Base-by-base conservation (phyloP, 1,140 invertebrate species). In the Atta cephalotes region DNA sequence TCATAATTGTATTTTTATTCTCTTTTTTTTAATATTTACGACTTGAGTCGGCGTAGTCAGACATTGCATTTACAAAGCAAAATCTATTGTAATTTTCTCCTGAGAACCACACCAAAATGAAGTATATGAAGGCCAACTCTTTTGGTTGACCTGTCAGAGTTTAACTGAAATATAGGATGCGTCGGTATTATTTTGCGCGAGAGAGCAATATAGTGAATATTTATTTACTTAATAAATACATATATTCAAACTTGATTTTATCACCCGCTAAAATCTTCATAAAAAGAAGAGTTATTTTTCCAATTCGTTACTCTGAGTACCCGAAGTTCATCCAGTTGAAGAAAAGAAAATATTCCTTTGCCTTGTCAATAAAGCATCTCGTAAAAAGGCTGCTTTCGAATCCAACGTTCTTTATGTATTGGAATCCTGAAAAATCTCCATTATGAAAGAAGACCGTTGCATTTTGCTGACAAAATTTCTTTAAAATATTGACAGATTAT, bases 271-370 rank as follows among this genome's bases (percentile, higher is more conserved):
- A 62, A 84, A 62, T 76, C n/a, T 62, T 62, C 14, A 28, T 31
- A 63, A 31, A 72, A 62, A 49, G 25, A 76, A 49, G 39, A 49
- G 39, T 31, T 76, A 56, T 39, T 49, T 31, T 84, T 74, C 35
- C 68, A 74, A 39, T 82, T 72, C 68, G 68, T 60, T 82, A 72
- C 53, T 49, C 28, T 74, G 25, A 82, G 70, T 82, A 68, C 18
- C 45, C 49, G n/a, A 39, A 82, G 68, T 28, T 81, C 16, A 53
- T 56, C 28, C n/a, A 18, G 18, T 21, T 49, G 49, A 76, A 60
- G 49, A 49, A 81, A 31, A 65, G 31, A 65, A 78, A 66, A 79
- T 66, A 71, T 81, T 35, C 21, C 12, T 65, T 74, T 18, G 28
- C 71, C 70, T 45, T 25, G 39, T 62, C 80, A 84, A 84, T 76